Evolutionary conservation across 2,113 vertebrate species (phyloP), one percentile per base, ranked within the genome.

Genomic region (Onychostoma macrolepis): DNA sequence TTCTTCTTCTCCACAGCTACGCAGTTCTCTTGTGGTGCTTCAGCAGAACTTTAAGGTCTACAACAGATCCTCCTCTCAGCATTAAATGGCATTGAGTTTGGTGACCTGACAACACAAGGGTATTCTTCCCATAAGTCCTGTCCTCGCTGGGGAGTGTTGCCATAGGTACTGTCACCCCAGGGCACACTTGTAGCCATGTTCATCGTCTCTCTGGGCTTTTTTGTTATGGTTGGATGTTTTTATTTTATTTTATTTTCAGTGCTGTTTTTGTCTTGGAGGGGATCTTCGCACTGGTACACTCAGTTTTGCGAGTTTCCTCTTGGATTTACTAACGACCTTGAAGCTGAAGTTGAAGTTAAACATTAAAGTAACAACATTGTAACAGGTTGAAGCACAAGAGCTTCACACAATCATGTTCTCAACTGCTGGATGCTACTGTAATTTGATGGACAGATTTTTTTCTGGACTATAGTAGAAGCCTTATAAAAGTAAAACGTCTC

Each of bases 1-100:
- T 90, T 58, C 38, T 41, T 65, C 36, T 43, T 19, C 63, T 82
- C 63, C 86, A 67, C 94, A 99, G 98, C 93, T 99, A 13, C 98
- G 97, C 89, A 96, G 76, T 69, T 98, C 97, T 88, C 95, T 99
- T 82, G 83, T 96, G 89, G 91, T 96, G 93, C 96, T 99, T 76
- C 98, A 99, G 91, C 95, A 95, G 91, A 97, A 95, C 91, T 99
- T 99, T 89, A 96, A 97, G 50, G 89, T 93, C 56, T 93, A 95
- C 89, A 98, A 97, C 92, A 95, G 88, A 89, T 97, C 96, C 0
- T 82, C 84, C 38, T 87, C 81, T 3, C 89, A 83, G 5, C 86
- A 93, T 80, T 95, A 92, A 94, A 8, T 48, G 48, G 13, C 30
- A 48, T 30, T 12, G 24, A 79, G 72, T 74, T 61, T 63, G 21